Conservation (phyloP, 2,797 vertebrate genomes). For the Urophycis tenuis region DNA sequence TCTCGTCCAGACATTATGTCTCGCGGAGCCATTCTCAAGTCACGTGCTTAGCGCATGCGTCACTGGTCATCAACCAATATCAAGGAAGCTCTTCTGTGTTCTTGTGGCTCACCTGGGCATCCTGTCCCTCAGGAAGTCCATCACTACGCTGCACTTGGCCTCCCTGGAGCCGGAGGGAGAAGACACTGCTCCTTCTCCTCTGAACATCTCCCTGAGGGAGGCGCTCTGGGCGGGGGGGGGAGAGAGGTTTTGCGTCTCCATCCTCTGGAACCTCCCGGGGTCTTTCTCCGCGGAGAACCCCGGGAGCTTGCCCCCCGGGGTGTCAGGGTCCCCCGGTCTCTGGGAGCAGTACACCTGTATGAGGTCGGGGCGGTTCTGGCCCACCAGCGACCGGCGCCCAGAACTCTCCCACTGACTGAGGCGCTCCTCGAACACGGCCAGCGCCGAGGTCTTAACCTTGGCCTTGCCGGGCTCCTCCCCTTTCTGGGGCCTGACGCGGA, state of each 20-base stretch:
- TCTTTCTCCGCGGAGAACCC: constrained; percentile 79
- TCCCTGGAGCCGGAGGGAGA: constrained; percentile 59
- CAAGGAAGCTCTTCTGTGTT: not conserved
- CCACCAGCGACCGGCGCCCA: constrained; percentile 62
- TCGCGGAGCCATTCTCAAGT: not conserved
- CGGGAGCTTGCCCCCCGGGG: constrained; percentile 63
- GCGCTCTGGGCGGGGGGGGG: not conserved
- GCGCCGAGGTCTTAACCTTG: constrained; percentile 74
- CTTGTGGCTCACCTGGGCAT: constrained; percentile 74
- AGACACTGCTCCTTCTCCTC: not conserved
- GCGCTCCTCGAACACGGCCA: constrained; percentile 78
- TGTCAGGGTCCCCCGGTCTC: constrained; percentile 78
- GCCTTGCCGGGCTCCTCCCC: constrained; percentile 71
- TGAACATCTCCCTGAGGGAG: not conserved
- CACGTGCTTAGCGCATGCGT: not conserved
- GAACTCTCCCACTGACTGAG: constrained; percentile 81
- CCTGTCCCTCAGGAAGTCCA: constrained; percentile 88
- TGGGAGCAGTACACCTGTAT: constrained; percentile 74
- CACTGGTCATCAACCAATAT: not conserved
- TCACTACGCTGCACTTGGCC: constrained; percentile 80
- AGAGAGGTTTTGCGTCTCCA: constrained; percentile 71
- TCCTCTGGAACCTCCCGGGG: constrained; percentile 74
- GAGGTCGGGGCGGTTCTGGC: constrained; percentile 63
- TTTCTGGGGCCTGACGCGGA: constrained; percentile 39
- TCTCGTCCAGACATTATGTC: not conserved